Evolutionary conservation across 2,797 vertebrate species (phyloP).

Genomic region (Pseudochirops corinnae): DNA sequence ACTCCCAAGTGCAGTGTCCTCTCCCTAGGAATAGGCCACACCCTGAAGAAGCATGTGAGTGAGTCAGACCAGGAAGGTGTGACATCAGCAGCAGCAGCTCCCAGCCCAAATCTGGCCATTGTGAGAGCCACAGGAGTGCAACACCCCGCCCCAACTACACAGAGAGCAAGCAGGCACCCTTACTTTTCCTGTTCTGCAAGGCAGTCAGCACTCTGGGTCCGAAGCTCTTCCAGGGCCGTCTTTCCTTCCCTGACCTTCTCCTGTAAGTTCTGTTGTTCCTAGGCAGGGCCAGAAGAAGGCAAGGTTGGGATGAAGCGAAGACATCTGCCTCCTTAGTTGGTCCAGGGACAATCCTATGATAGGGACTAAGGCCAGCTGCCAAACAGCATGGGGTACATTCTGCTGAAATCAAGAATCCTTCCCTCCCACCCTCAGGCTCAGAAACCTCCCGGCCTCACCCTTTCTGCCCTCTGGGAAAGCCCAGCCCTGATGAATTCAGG

Average conservation of each 20-base stretch:
- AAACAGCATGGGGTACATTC: conserved; percentile 49
- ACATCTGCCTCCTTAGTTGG: not conserved
- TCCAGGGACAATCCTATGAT: not conserved
- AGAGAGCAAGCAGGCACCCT: conserved; percentile 59
- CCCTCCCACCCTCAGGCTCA: conserved; percentile 57
- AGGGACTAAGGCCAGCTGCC: conserved; percentile 60
- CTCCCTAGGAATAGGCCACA: conserved; percentile 40
- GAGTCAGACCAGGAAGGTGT: conserved; percentile 66
- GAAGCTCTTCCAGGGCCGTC: conserved; percentile 87
- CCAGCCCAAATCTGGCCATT: conserved; percentile 19
- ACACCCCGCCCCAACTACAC: not conserved
- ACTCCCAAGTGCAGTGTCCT: conserved; percentile 11
- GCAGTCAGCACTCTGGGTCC: conserved; percentile 85
- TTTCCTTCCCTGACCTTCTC: conserved; percentile 88
- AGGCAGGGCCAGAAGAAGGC: conserved; percentile 41
- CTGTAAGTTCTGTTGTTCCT: conserved; percentile 90
- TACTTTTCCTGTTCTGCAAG: conserved; percentile 88
- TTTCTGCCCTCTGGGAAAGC: conserved; percentile 21
- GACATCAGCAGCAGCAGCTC: conserved; percentile 55
- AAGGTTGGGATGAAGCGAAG: not conserved
- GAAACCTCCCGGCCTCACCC: conserved; percentile 69
- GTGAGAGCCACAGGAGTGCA: not conserved
- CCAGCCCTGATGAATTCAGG: not conserved
- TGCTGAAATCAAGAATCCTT: conserved; percentile 36
- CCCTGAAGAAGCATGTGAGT: not conserved